These are phyloP conservation scores for Saxidomus purpurata DNA, from an alignment of 1,140 invertebrate genomes.

Conservation along the genomic window DNA sequence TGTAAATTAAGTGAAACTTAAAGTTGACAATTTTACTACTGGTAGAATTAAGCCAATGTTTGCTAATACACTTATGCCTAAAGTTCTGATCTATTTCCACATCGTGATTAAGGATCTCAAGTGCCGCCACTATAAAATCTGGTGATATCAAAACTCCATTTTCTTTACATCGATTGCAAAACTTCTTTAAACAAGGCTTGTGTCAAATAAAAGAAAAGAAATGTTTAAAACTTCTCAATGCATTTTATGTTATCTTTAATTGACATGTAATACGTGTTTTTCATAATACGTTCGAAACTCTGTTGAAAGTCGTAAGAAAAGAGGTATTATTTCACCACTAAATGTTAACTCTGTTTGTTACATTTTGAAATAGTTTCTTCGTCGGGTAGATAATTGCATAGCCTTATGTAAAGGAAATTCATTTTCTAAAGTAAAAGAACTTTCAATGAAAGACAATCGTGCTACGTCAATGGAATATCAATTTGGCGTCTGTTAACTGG, in stretches of 20 bases:
- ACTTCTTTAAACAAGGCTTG: neutral
- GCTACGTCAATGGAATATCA: neutral
- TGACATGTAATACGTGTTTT: neutral
- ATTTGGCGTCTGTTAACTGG: neutral
- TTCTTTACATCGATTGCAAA: conserved; percentile 6
- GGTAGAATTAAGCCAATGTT: neutral
- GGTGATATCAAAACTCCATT: neutral
- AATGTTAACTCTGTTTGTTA: neutral
- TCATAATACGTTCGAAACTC: neutral
- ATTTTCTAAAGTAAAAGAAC: neutral
- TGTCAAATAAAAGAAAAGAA: neutral
- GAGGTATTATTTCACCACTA: neutral
- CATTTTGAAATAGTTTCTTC: conserved; percentile 13
- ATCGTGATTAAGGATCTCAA: neutral
- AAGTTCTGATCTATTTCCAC: neutral
- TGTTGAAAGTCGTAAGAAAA: neutral
- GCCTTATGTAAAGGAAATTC: neutral
- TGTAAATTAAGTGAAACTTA: neutral
- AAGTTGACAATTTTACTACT: conserved; percentile 1
- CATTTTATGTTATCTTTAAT: conserved; percentile 16
- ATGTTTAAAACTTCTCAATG: neutral
- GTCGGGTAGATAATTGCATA: neutral
- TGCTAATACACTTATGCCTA: neutral
- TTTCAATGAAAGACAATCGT: neutral
- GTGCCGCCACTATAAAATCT: neutral